A percentile compares a stretch with the other conserved stretches of the same genome.
Evolutionary conservation across 1,140 invertebrate genomes (phyloP).

Genomic region (Trissolcus basalis): DNA sequence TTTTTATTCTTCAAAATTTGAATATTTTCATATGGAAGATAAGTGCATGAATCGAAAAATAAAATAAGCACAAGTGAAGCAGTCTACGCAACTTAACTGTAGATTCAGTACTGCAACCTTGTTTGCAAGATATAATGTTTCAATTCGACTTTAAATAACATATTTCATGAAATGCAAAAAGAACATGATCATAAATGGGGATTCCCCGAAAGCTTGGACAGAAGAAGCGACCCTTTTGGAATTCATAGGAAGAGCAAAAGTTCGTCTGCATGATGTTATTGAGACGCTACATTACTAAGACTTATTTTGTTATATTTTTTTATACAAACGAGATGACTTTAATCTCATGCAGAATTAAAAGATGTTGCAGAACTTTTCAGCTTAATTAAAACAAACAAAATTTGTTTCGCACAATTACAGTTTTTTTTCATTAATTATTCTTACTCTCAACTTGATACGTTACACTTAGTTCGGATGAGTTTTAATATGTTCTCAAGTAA

Average conservation of each 20-base stretch:
- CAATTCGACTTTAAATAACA: constrained; percentile 15
- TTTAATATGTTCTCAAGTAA: constrained; percentile 18
- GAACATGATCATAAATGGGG: constrained; percentile 10
- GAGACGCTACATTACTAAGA: no score
- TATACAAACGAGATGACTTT: constrained; percentile 6
- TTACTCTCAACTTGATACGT: constrained; percentile 6
- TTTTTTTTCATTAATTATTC: constrained; percentile 1
- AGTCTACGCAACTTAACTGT: constrained; percentile 30
- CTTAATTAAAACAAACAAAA: constrained; percentile 22
- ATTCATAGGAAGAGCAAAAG: constrained; percentile 4
- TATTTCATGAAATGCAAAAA: constrained; percentile 29
- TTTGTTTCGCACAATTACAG: neutral
- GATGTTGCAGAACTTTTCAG: constrained; percentile 20
- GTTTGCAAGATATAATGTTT: constrained; percentile 27
- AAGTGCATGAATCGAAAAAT: constrained; percentile 5
- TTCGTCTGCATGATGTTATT: neutral
- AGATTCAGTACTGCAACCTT: constrained; percentile 29
- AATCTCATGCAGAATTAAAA: constrained; percentile 10
- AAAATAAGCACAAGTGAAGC: constrained; percentile 33
- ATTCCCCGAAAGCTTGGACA: constrained; percentile 36
- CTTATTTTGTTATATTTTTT: no score
- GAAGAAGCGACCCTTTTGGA: constrained; percentile 22
- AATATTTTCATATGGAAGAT: constrained; percentile 10
- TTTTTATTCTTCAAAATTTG: neutral
- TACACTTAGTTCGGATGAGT: constrained; percentile 12